Conservation (phyloP, 1,140 invertebrate genomes). For the Diplogasteroides magnus region DNA sequence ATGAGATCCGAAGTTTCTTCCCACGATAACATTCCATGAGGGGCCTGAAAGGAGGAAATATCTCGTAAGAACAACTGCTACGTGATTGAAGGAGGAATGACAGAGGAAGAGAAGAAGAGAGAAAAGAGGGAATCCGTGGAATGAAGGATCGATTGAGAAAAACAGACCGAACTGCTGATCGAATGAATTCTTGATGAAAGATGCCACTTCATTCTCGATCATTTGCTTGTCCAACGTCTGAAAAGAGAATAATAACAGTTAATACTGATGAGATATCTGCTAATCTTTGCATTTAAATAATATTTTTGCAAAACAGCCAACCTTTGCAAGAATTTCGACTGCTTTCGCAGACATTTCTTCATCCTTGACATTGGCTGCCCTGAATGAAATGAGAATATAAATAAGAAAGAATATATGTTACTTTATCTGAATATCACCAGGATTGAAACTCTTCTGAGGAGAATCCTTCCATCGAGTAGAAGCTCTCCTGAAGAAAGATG, state of each 20-base stretch:
- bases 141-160: background rate
- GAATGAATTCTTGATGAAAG: background rate
- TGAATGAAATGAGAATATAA: background rate
- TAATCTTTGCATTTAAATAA: too few relatives aligned
- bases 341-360: background rate
- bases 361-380: background rate
- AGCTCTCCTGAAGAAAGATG: background rate
- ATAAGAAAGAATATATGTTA: background rate
- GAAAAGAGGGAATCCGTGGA: too few relatives aligned
- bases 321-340: background rate
- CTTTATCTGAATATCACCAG: background rate
- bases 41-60: background rate
- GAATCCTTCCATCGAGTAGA: background rate
- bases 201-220: background rate
- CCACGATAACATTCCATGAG: background rate
- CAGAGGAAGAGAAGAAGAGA: too few relatives aligned
- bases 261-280: background rate
- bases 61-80: too few relatives aligned
- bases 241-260: background rate
- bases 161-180: background rate
- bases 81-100: too few relatives aligned
- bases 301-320: too few relatives aligned
- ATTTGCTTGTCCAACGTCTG: background rate
- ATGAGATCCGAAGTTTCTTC: background rate
- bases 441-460: background rate